Base-by-base conservation (phyloP, 2,113 vertebrate species). In the Petaurus breviceps region DNA sequence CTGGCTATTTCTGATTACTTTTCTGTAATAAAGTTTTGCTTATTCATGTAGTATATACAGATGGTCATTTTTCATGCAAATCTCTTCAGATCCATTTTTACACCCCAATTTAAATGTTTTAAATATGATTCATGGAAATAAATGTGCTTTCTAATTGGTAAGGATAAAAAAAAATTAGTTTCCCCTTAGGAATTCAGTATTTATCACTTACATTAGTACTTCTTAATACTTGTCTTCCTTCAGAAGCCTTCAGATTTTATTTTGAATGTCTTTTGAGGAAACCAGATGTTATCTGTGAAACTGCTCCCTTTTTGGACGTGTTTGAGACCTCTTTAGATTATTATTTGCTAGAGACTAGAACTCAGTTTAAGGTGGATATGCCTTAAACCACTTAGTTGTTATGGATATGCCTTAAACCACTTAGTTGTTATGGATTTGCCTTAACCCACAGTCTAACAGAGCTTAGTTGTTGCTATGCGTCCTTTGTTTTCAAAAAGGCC, bases 1-100 rank as follows among this genome's bases (percentile, higher is more conserved):
- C 2, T 68, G 0, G 91, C 49, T 97, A 3, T 50, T 90, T 49
- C 55, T 68, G 89, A 28, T 47, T 68, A 51, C 0, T 51, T 95
- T 96, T 49, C 23, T 51, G 12, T 54, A 93, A 94, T 94, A 43
- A 91, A 94, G 68, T 43, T 22, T 22, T 22, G n/a, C 37, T 84
- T 94, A 51, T 54, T 95, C 37, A 52, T 49, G 16, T 91, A 50
- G 31, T 92, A 92, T 31, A 95, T 47, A 54, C 49, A 93, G 51
- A 92, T 92, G 93, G 61, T 77, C 53, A 51, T 84, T 90, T 92
- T 47, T 90, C 93, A 96, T 90, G 50, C 53, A 31, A 95, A 12
- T 53, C 24, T 10, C 11, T 84, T 89, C 46, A 94, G 92, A 31
- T 43, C 19, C 26, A 16, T 53, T 43, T 97, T 51, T 95, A 95